Evolutionary conservation across 2,113 vertebrate genomes (phyloP).

Genomic region (Prunella fulvescens): DNA sequence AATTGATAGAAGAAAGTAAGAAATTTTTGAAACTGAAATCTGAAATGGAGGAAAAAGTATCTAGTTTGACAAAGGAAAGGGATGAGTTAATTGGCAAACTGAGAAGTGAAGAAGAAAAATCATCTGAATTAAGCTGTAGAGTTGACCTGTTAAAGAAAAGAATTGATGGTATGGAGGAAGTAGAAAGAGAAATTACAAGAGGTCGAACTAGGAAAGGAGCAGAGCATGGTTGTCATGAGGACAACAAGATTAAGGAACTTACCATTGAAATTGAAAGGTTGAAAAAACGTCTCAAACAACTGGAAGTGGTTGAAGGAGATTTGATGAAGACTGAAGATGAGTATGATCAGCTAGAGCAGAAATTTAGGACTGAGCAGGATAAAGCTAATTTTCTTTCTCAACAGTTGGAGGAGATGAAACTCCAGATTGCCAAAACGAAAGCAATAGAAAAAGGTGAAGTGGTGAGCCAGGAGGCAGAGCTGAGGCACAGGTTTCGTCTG

Average conservation of each 20-base stretch:
- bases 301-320: slow-evolving; percentile 94
- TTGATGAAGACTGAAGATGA: slow-evolving; percentile 96
- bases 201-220: slow-evolving; percentile 68
- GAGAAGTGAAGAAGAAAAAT: slow-evolving; percentile 83
- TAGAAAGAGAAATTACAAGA: slow-evolving; percentile 76
- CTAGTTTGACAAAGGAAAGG: slow-evolving; percentile 79
- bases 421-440: slow-evolving; percentile 88
- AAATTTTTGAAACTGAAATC: slow-evolving; percentile 90
- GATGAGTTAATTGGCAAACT: slow-evolving; percentile 81
- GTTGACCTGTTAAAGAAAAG: slow-evolving; percentile 80
- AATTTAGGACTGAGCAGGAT: slow-evolving; percentile 90
- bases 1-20: slow-evolving; percentile 96
- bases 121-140: slow-evolving; percentile 76
- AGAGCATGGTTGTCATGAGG: slow-evolving; percentile 74
- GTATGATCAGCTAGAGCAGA: slow-evolving; percentile 91
- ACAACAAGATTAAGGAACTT: slow-evolving; percentile 86
- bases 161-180: slow-evolving; percentile 81
- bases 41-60: slow-evolving; percentile 89
- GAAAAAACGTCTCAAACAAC: slow-evolving; percentile 86
- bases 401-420: slow-evolving; percentile 88
- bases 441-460: slow-evolving; percentile 89
- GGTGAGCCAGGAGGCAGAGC: slow-evolving; percentile 83
- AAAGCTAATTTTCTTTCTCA: slow-evolving; percentile 88
- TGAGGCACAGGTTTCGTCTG: slow-evolving; percentile 81
- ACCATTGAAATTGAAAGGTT: slow-evolving; percentile 87